These are phyloP conservation scores for Linepithema humile DNA, from an alignment of 1,140 invertebrate species.

Conservation along the genomic window DNA sequence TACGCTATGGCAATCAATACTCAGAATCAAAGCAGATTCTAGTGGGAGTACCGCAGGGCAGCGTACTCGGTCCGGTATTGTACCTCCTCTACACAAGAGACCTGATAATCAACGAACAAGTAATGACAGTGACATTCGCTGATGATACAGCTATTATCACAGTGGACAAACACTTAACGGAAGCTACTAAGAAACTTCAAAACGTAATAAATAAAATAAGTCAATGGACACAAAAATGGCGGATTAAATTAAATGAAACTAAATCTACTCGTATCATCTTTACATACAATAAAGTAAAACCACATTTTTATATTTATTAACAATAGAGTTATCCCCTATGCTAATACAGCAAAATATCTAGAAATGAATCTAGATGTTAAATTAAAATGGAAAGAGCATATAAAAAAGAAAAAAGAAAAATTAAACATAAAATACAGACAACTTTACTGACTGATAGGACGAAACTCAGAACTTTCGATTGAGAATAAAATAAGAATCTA, in stretches of 20 bases:
- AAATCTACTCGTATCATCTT: slow-evolving; percentile 67
- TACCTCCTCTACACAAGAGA: slow-evolving; percentile 71
- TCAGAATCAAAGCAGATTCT: background rate
- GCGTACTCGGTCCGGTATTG: slow-evolving; percentile 64
- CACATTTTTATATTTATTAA: slow-evolving; percentile 43
- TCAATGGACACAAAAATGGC: slow-evolving; percentile 70
- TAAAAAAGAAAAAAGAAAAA: slow-evolving; percentile 51
- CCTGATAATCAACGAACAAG: slow-evolving; percentile 51
- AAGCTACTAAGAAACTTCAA: background rate
- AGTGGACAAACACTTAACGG: background rate
- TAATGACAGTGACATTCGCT: slow-evolving; percentile 68
- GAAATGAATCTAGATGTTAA: too few species aligned
- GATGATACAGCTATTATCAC: slow-evolving; percentile 69
- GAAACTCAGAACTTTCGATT: slow-evolving; percentile 1
- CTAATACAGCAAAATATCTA: slow-evolving; percentile 56
- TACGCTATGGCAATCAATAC: background rate
- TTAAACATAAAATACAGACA: slow-evolving; percentile 37
- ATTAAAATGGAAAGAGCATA: too few species aligned
- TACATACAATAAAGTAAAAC: slow-evolving; percentile 69
- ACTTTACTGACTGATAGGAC: slow-evolving; percentile 7
- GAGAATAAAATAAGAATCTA: slow-evolving; percentile 74
- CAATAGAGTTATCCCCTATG: slow-evolving; percentile 31
- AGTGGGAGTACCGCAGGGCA: slow-evolving; percentile 67
- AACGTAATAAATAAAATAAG: slow-evolving; percentile 52
- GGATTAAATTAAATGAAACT: slow-evolving; percentile 72